A percentile compares a stretch with the other conserved stretches of the same genome.
These are phyloP conservation scores for Theretra japonica DNA, from an alignment of 2,888 invertebrate species.

Conservation along the genomic window DNA sequence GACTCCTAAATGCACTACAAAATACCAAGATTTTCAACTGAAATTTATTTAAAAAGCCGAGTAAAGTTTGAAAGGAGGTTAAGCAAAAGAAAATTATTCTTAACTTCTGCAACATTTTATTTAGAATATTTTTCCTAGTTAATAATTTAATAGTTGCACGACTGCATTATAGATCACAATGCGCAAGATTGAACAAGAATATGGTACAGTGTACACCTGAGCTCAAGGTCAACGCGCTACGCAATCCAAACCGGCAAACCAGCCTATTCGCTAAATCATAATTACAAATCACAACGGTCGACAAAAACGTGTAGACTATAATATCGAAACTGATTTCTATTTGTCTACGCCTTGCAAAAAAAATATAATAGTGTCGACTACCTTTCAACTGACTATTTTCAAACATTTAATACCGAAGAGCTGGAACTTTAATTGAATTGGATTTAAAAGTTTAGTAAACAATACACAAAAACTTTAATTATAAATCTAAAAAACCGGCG, in stretches of 20 bases:
- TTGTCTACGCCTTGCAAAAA: not conserved
- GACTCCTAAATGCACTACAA: too few relatives aligned
- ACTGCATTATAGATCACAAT: not conserved
- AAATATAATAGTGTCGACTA: not conserved
- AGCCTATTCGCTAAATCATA: conserved; percentile 16
- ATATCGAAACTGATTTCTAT: not conserved
- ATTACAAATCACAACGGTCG: not conserved
- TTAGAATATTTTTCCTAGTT: too few relatives aligned
- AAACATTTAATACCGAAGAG: not conserved
- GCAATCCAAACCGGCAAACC: not conserved
- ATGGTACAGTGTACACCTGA: not conserved
- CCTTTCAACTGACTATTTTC: not conserved
- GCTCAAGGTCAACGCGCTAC: conserved; percentile 21
- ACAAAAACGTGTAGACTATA: conserved; percentile 6
- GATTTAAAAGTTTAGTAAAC: not conserved
- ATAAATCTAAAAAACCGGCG: too few relatives aligned
- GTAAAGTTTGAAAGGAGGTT: too few relatives aligned
- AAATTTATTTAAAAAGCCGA: too few relatives aligned
- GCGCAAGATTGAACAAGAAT: not conserved
- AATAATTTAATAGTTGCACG: not conserved
- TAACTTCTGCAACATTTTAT: too few relatives aligned
- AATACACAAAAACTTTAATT: too few relatives aligned
- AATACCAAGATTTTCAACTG: too few relatives aligned
- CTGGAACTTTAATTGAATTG: not conserved
- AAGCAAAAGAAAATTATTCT: too few relatives aligned